Base-by-base conservation (phyloP, 2,888 invertebrate genomes). In the Apamea anceps region DNA sequence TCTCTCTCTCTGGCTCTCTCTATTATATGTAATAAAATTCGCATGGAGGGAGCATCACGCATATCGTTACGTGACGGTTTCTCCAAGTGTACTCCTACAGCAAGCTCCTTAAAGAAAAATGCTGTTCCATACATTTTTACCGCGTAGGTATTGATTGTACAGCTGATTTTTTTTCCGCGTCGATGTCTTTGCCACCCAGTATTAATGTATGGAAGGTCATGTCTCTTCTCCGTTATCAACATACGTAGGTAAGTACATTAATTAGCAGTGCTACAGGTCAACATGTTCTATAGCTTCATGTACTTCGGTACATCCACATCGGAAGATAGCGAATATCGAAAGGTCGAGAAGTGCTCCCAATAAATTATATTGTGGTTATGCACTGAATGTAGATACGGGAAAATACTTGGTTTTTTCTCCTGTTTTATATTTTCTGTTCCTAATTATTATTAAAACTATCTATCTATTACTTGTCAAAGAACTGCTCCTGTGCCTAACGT, bases 311-410 rank as follows among this genome's bases (percentile, higher is more conserved):
- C 51, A 65, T 65, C 57, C n/a, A 72, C 66, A 48, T n/a, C 18
- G n/a, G 6, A 18, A 54, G 68, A 79, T 72, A 79, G 7, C 48
- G 0, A 63, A 48, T 79, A 79, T 79, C 63, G 3, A 57, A 57
- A 60, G 85, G 85, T 76, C 72, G 48, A 42, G 72, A 48, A 57
- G 37, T 54, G 72, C 57, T 71, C 51, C 62, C 45, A 65, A 68
- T 51, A 51, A 18, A 51, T 51, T 18, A 18, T 51, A 51, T 6
- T 51, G 15, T 51, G 51, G 6, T 18, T 51, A 51, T 51, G 75
- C 42, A 51, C 42, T 70, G 25, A 21, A 28, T n/a, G 8, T 32
- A 12, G 25, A 12, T 57, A 37, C 12, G 68, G 51, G 45, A 54
- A 78, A 67, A 25, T 78, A 54, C 60, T 54, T 45, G 25, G 18